Conservation (phyloP, 2,797 vertebrate species). For the Sciaenops ocellatus region DNA sequence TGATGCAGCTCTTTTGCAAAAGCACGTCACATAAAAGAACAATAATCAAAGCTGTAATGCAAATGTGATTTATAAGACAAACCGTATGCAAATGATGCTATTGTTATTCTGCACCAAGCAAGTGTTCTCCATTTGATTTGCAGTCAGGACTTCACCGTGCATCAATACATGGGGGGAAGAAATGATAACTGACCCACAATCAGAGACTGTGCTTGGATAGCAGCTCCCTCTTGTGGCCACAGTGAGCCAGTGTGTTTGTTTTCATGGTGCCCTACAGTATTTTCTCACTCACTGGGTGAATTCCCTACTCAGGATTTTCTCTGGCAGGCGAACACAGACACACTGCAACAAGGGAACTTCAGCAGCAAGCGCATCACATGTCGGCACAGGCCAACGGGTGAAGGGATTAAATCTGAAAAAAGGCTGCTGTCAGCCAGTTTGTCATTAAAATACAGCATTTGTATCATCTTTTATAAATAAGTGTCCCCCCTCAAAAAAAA, state of each 20-base stretch:
- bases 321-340: constrained; percentile 70
- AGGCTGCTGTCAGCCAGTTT: constrained; percentile 16
- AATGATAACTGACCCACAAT: constrained; percentile 57
- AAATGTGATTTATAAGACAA: constrained; percentile 13
- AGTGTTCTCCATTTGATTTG: constrained; percentile 39
- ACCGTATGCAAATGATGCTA: constrained; percentile 22
- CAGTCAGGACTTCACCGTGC: constrained; percentile 28
- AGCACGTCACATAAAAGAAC: constrained; percentile 17
- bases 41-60: constrained; percentile 20
- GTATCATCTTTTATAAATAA: constrained; percentile 5
- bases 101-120: constrained; percentile 15
- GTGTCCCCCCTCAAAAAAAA: not conserved
- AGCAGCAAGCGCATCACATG: constrained; percentile 61
- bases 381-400: constrained; percentile 47
- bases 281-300: constrained; percentile 62
- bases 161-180: constrained; percentile 4
- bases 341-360: constrained; percentile 69
- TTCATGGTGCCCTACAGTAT: constrained; percentile 61
- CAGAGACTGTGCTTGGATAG: constrained; percentile 51
- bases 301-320: constrained; percentile 70
- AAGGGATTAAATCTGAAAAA: constrained; percentile 43
- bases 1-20: not conserved
- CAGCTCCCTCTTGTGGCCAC: constrained; percentile 72
- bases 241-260: constrained; percentile 63
- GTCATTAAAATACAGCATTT: not conserved